Evolutionary conservation across 2,888 invertebrate species (phyloP).

Genomic region (Liopterus haemorrhoidalis): DNA sequence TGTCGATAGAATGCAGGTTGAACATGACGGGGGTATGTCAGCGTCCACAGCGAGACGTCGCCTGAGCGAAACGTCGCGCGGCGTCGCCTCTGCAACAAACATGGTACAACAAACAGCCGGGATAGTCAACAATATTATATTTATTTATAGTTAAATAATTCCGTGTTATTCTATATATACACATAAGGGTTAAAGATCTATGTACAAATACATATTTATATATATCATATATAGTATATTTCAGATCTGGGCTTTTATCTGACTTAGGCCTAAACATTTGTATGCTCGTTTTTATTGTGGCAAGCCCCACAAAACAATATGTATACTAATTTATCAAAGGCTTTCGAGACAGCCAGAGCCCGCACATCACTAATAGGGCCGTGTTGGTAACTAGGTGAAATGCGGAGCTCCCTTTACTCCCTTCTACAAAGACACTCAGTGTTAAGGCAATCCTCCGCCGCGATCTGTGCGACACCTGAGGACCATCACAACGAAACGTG

Average conservation of each 20-base stretch:
- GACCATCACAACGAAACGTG: too few relatives aligned
- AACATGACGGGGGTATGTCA: conserved; percentile 1
- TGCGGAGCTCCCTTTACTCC: conserved; percentile 11
- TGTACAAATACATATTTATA: conserved; percentile 31
- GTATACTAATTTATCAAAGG: conserved; percentile 21
- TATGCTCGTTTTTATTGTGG: conserved; percentile 42
- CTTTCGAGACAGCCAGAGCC: too few relatives aligned
- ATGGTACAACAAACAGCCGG: conserved; percentile 41
- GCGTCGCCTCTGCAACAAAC: conserved; percentile 28
- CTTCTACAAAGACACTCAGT: conserved; percentile 21
- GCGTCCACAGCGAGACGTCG: conserved; percentile 26
- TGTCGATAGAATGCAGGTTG: conserved; percentile 4
- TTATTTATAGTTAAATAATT: conserved; percentile 29
- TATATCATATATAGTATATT: conserved; percentile 22
- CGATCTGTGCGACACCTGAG: background rate
- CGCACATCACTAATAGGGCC: conserved; percentile 11
- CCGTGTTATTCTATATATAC: conserved; percentile 34
- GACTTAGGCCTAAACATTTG: conserved; percentile 45
- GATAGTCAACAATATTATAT: conserved; percentile 41
- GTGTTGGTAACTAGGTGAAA: conserved; percentile 17
- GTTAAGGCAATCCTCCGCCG: conserved; percentile 17
- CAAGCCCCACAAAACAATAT: conserved; percentile 36
- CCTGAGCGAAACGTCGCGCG: conserved; percentile 25
- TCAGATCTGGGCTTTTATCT: conserved; percentile 17
- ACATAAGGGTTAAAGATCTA: conserved; percentile 36